A percentile compares a stretch with the other conserved stretches of the same genome.
Conservation (phyloP, 2,113 vertebrate species). For the Morone chrysops region DNA sequence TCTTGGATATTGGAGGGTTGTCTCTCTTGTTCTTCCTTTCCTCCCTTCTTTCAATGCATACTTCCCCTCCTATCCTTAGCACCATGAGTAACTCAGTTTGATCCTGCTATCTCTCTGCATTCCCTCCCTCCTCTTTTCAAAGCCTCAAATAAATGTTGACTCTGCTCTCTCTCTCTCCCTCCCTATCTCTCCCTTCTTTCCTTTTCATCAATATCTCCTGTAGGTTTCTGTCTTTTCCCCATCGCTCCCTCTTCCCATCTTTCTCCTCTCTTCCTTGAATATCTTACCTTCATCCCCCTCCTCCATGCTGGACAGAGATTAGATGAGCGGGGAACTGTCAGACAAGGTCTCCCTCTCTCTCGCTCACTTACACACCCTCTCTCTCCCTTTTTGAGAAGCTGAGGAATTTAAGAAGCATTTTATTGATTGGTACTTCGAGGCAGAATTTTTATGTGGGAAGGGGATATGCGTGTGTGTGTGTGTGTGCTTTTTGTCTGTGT, state of each 20-base stretch:
- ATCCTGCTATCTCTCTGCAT: background rate
- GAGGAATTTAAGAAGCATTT: constrained; percentile 65
- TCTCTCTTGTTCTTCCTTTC: background rate
- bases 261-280: constrained; percentile 4
- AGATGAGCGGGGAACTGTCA: constrained; percentile 40
- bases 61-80: background rate
- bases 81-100: background rate
- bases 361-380: background rate
- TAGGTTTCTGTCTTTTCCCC: background rate
- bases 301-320: constrained; percentile 28
- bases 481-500: constrained; percentile 12
- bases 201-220: background rate
- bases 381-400: constrained; percentile 20
- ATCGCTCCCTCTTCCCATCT: background rate
- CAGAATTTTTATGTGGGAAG: constrained; percentile 25
- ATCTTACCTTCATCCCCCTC: constrained; percentile 26
- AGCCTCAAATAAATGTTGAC: constrained; percentile 23
- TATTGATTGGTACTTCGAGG: constrained; percentile 67
- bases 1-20: background rate
- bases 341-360: background rate
- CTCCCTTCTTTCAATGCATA: background rate
- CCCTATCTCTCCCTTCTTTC: background rate
- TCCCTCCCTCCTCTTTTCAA: background rate
- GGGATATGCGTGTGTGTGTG: constrained; percentile 9
- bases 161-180: background rate